These are phyloP conservation scores for Tauraco hartlaubi DNA, from an alignment of 2,797 vertebrate genomes.

Conservation along the genomic window DNA sequence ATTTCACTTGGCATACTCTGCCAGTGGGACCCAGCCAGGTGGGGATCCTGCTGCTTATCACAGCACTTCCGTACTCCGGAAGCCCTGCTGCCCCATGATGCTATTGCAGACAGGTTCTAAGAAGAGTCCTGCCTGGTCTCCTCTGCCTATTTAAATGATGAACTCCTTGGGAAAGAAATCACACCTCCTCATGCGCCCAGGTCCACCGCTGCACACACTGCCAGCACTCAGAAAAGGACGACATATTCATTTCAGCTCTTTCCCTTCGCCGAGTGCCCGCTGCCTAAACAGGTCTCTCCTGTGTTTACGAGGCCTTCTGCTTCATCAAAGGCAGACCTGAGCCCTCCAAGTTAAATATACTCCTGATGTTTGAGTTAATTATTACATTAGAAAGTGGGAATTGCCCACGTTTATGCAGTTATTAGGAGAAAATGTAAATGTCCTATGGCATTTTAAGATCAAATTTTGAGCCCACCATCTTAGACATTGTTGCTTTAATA, in stretches of 20 bases:
- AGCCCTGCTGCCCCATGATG: background rate
- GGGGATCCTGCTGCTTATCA: rapidly evolving
- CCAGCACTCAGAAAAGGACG: background rate
- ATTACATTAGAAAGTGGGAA: background rate
- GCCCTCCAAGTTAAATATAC: background rate
- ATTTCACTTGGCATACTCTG: background rate
- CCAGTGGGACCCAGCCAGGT: too few species aligned
- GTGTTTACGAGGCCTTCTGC: background rate
- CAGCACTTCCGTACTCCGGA: background rate
- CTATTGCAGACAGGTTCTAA: background rate
- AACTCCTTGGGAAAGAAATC: background rate
- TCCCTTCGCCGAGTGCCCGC: background rate
- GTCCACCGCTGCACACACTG: background rate
- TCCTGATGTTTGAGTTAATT: background rate
- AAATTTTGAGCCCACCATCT: background rate
- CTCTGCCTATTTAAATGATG: background rate
- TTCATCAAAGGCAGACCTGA: background rate
- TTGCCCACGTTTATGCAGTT: background rate
- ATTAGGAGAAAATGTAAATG: background rate
- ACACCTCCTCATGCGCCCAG: rapidly evolving
- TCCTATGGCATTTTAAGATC: background rate
- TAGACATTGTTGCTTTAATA: background rate
- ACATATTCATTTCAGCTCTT: background rate
- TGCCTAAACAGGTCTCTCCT: background rate
- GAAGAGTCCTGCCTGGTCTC: background rate